Percentiles rank a stretch among this genome's conserved stretches.
Evolutionary conservation across 2,888 invertebrate species (phyloP).

Genomic region (Drosophila maculinotata): DNA sequence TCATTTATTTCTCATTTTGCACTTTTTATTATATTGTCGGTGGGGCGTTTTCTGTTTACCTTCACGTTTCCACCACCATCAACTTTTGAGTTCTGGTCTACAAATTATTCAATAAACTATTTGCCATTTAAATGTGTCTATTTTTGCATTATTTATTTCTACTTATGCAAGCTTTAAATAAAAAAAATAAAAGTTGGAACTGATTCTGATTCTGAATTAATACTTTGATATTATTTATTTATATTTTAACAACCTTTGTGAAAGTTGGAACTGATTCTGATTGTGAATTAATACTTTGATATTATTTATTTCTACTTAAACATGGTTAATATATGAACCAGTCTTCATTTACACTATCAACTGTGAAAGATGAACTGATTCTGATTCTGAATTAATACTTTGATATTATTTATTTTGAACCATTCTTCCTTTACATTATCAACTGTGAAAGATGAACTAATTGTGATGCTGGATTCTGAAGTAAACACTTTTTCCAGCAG

Average conservation of each 20-base stretch:
- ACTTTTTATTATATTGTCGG: conserved; percentile 22
- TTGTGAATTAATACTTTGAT: no score
- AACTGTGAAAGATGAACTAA: no score
- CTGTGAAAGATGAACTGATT: no score
- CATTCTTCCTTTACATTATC: no score
- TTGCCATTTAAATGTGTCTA: conserved; percentile 20
- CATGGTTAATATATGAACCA: no score
- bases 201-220: no score
- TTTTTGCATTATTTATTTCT: conserved; percentile 11
- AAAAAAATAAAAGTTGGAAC: no score
- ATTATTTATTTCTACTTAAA: conserved; percentile 8
- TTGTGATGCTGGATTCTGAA: no score
- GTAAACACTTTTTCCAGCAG: no score
- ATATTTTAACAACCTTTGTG: not conserved
- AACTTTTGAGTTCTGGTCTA: conserved; percentile 10
- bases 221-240: conserved; percentile 12
- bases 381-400: no score
- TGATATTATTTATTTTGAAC: conserved; percentile 8
- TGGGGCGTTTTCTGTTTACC: conserved; percentile 28
- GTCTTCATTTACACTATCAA: no score
- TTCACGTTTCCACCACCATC: conserved; percentile 20
- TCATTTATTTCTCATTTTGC: conserved; percentile 40
- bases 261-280: no score
- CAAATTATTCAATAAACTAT: conserved; percentile 41
- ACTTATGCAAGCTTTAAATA: not conserved